Evolutionary conservation across 2,888 invertebrate genomes (phyloP).

Genomic region (Troides helena): DNA sequence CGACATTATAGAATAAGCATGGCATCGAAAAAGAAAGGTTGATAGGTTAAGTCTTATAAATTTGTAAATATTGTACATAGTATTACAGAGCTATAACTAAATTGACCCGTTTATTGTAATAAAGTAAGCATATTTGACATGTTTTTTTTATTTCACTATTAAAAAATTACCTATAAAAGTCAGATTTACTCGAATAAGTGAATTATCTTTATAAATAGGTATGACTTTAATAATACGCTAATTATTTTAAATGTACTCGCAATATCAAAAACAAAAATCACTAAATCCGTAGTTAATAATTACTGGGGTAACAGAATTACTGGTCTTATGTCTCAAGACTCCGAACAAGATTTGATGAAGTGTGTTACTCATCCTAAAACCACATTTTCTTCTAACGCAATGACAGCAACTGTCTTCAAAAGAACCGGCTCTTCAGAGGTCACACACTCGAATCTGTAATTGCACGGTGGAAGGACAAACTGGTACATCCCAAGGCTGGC

Average conservation of each 20-base stretch:
- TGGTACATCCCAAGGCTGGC: too few relatives aligned
- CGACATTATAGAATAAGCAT: slow-evolving; percentile 1
- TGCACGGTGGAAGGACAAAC: too few relatives aligned
- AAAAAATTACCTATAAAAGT: not conserved
- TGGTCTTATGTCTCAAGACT: too few relatives aligned
- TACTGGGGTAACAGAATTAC: too few relatives aligned
- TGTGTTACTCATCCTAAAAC: too few relatives aligned
- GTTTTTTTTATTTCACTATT: slow-evolving; percentile 16
- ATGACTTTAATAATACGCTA: not conserved
- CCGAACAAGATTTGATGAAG: too few relatives aligned
- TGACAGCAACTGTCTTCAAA: too few relatives aligned
- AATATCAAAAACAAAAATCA: not conserved
- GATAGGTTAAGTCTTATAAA: slow-evolving; percentile 46
- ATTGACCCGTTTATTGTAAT: slow-evolving; percentile 44
- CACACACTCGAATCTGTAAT: too few relatives aligned
- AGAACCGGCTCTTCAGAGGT: too few relatives aligned
- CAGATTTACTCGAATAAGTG: not conserved
- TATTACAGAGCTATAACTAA: slow-evolving; percentile 42
- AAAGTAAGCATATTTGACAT: slow-evolving; percentile 20
- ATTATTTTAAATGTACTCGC: not conserved
- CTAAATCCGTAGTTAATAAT: too few relatives aligned
- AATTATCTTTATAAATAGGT: too few relatives aligned
- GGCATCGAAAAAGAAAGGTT: slow-evolving; percentile 53
- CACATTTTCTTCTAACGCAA: too few relatives aligned
- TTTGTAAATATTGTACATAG: slow-evolving; percentile 48